These are phyloP conservation scores for Scalopus aquaticus DNA, from an alignment of 2,113 vertebrate genomes.

Conservation along the genomic window DNA sequence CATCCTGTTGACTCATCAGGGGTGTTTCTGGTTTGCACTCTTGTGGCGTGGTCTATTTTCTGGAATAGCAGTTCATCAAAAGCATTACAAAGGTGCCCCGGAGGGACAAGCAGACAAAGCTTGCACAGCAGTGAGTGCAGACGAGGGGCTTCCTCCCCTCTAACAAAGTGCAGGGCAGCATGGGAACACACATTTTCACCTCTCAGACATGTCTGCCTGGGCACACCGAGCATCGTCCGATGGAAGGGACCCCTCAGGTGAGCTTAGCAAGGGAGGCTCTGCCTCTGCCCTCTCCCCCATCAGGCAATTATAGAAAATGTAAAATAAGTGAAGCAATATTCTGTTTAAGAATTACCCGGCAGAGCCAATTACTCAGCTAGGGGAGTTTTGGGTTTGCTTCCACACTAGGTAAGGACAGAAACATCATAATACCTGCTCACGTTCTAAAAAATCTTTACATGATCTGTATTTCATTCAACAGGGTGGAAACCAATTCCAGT, in stretches of 20 bases:
- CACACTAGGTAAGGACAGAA: background rate
- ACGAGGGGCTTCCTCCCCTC: background rate
- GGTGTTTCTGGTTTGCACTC: conserved; percentile 22
- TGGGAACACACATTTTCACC: background rate
- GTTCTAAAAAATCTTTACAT: background rate
- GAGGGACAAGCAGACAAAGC: background rate
- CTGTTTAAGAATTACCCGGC: conserved; percentile 24
- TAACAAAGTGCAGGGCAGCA: background rate
- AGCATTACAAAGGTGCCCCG: background rate
- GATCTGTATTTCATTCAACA: conserved; percentile 27
- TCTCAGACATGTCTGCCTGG: background rate
- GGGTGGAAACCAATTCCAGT: conserved; percentile 28
- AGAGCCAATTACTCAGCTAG: background rate
- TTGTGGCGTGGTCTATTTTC: background rate
- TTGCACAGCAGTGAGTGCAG: background rate
- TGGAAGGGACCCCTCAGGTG: background rate
- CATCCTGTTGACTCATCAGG: background rate
- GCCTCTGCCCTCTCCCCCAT: background rate
- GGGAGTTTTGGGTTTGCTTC: background rate
- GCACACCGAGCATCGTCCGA: fast-evolving
- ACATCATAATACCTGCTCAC: background rate
- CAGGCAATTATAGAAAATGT: background rate
- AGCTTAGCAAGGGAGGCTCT: background rate
- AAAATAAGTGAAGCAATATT: background rate
- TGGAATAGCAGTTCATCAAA: conserved; percentile 11